A percentile compares a stretch with the other conserved stretches of the same genome.
These are phyloP conservation scores for Sarcophaga subvicina DNA, from an alignment of 2,888 invertebrate genomes.

Conservation along the genomic window DNA sequence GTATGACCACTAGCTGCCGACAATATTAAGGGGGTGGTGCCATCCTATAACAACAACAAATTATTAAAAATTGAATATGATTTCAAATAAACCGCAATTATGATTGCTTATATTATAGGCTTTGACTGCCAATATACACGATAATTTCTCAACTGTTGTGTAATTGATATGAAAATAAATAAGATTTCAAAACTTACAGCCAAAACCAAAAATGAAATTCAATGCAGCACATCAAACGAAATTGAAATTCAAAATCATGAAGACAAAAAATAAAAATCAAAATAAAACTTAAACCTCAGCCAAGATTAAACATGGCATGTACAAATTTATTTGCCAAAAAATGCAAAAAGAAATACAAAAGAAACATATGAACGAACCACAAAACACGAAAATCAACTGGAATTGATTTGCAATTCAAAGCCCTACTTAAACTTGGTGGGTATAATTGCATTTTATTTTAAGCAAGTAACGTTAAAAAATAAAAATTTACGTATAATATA, in stretches of 20 bases:
- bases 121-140: too few relatives aligned
- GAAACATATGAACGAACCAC: not conserved
- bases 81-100: constrained; percentile 59
- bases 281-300: constrained; percentile 21
- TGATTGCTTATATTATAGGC: too few relatives aligned
- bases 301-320: constrained; percentile 51
- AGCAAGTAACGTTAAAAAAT: too few relatives aligned
- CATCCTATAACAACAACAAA: constrained; percentile 86
- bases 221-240: constrained; percentile 38
- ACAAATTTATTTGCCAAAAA: constrained; percentile 45
- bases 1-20: constrained; percentile 95
- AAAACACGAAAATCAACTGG: constrained; percentile 41
- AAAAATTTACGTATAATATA: too few relatives aligned
- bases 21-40: constrained; percentile 95
- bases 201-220: constrained; percentile 43
- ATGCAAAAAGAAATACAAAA: constrained; percentile 1
- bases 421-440: not conserved
- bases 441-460: too few relatives aligned
- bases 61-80: constrained; percentile 26
- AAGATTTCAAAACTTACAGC: constrained; percentile 38
- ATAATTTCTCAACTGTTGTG: constrained; percentile 57
- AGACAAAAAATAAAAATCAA: constrained; percentile 4
- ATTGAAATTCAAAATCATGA: not conserved
- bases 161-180: constrained; percentile 49
- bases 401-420: constrained; percentile 29